These are phyloP conservation scores for Melinopterus prodromus DNA, from an alignment of 2,888 invertebrate genomes.

Conservation along the genomic window DNA sequence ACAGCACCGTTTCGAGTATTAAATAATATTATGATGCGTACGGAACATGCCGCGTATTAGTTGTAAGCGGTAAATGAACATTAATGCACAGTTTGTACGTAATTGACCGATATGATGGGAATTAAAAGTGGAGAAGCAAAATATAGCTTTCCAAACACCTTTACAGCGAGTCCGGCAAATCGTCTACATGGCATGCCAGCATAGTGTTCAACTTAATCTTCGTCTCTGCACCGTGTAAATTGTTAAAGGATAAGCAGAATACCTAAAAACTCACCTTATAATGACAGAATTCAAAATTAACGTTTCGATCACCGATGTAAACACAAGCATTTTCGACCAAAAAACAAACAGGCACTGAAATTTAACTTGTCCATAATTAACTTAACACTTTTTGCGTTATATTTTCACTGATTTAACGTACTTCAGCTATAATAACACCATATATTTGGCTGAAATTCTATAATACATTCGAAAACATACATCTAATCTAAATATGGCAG, in stretches of 20 bases:
- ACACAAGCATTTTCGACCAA: slow-evolving; percentile 71
- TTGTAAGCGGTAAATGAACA: slow-evolving; percentile 9
- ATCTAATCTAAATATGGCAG: slow-evolving; percentile 87
- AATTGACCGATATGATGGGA: background rate
- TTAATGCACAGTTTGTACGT: background rate
- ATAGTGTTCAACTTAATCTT: background rate
- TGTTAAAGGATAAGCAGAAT: slow-evolving; percentile 8
- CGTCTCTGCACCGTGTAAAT: background rate
- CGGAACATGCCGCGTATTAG: slow-evolving; percentile 11
- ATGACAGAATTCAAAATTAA: slow-evolving; percentile 71
- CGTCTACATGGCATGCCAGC: background rate
- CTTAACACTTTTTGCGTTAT: slow-evolving; percentile 59
- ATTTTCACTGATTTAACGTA: slow-evolving; percentile 55
- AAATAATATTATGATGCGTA: slow-evolving; percentile 26
- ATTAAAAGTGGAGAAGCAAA: background rate
- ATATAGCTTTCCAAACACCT: background rate
- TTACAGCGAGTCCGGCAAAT: background rate
- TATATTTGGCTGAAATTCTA: slow-evolving; percentile 56
- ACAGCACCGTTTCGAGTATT: slow-evolving; percentile 33
- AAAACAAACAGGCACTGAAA: slow-evolving; percentile 57
- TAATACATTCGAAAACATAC: slow-evolving; percentile 75
- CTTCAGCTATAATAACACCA: slow-evolving; percentile 56
- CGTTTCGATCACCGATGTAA: slow-evolving; percentile 77
- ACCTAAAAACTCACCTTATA: slow-evolving; percentile 61
- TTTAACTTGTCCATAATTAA: slow-evolving; percentile 57